These are phyloP conservation scores for Geotrupes spiniger DNA, from an alignment of 2,888 invertebrate species.

Conservation along the genomic window DNA sequence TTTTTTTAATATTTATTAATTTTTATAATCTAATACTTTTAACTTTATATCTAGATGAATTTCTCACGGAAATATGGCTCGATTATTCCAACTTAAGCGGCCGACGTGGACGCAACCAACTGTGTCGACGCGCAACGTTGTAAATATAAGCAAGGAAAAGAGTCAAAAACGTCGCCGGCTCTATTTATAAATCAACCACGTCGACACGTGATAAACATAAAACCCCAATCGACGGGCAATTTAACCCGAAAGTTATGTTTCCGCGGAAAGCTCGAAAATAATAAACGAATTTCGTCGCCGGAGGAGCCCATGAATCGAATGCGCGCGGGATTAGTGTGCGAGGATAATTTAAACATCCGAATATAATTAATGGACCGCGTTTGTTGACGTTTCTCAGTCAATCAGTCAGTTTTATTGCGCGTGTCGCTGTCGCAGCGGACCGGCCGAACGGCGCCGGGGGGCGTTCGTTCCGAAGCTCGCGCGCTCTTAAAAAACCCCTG, in stretches of 20 bases:
- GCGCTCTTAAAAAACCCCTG: background rate
- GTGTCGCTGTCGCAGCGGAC: constrained; percentile 16
- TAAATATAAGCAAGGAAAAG: too few species aligned
- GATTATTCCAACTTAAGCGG: too few species aligned
- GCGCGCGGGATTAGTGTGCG: constrained; percentile 3
- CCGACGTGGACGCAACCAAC: too few species aligned
- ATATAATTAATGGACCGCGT: constrained; percentile 32
- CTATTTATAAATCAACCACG: constrained; percentile 7
- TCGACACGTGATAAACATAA: constrained; percentile 14
- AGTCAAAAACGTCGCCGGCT: constrained; percentile 6
- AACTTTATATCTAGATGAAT: too few species aligned
- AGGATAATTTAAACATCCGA: constrained; percentile 10
- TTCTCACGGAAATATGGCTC: too few species aligned
- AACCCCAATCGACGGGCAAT: constrained; percentile 24
- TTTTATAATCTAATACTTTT: too few species aligned
- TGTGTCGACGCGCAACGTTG: too few species aligned
- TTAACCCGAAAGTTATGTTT: constrained; percentile 27
- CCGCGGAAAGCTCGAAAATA: constrained; percentile 15
- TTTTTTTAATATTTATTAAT: too few species aligned
- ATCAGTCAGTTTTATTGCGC: constrained; percentile 34
- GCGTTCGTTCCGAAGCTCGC: background rate
- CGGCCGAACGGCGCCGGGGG: constrained; percentile 1
- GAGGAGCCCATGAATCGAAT: background rate
- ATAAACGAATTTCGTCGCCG: background rate
- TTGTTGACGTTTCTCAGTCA: constrained; percentile 35